Evolutionary conservation across 2,888 invertebrate genomes (phyloP), one percentile per base, ranked within the genome.

Genomic region (Kryphioiulus occultus): DNA sequence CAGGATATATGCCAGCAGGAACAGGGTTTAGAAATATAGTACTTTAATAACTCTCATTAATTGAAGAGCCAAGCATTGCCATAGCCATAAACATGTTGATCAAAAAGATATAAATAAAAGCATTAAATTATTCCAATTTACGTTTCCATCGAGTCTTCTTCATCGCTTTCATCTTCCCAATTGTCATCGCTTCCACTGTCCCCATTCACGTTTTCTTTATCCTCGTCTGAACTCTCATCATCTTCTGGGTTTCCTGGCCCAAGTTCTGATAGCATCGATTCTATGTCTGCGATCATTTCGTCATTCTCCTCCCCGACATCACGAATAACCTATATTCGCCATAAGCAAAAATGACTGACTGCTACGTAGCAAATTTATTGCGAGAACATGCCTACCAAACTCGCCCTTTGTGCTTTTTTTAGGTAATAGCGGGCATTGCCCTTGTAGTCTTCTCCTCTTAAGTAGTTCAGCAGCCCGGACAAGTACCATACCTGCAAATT

Each of bases 401-500:
- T 85, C 42, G 92, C 92, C 91, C 92, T 90, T 88, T 91, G 90
- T 22, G 92, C 92, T 89, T 92, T 92, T 39, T 90, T 90, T 22
- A 92, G 90, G 90, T 92, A 92, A 89, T 90, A 91, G 88, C 91
- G 90, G 4, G 92, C 92, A 90, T 91, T 92, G 47, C 89, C 89
- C 87, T 90, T 90, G 89, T 91, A 92, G 85, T 92, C 92, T 15
- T 91, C 90, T 12, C 92, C 92, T 87, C 91, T 91, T 82, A 92
- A 90, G 90, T 91, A 91, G 89, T 92, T 92, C 17, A 91, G 90
- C 92, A 92, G 92, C 12, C 92, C 93, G 88, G 92, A 90, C 89
- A 93, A 90, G 90, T 93, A 93, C 92, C 93, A 93, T 42, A 91
- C 91, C 90, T 90, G 19, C 3, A 68, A 32, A 68, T 59, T 2